Evolutionary conservation across 2,888 invertebrate species (phyloP).

Genomic region (Phengaris arion): DNA sequence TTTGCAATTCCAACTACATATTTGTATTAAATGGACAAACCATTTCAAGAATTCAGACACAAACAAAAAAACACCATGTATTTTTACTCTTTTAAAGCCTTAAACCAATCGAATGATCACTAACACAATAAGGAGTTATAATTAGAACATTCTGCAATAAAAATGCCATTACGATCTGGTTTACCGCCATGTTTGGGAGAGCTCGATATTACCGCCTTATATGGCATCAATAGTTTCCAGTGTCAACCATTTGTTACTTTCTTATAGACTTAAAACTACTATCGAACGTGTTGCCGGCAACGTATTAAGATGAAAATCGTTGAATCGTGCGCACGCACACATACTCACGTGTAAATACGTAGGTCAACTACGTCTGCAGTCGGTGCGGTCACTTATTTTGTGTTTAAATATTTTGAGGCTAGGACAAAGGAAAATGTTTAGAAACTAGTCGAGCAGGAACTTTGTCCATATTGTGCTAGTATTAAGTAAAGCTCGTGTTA

Average conservation of each 20-base stretch:
- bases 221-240: background rate
- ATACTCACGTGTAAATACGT: no score
- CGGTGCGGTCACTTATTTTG: no score
- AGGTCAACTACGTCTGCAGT: no score
- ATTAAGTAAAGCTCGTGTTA: no score
- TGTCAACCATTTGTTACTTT: slow-evolving; percentile 7
- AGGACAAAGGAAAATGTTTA: no score
- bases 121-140: slow-evolving; percentile 25
- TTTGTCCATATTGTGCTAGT: no score
- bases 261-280: background rate
- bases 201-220: slow-evolving; percentile 1
- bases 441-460: no score
- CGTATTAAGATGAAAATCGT: no score
- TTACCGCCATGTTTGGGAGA: background rate
- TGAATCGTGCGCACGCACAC: no score
- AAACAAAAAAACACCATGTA: background rate
- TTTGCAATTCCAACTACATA: background rate
- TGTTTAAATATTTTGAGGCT: no score
- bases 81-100: background rate
- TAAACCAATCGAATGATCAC: slow-evolving; percentile 6
- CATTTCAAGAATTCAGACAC: background rate
- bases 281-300: background rate
- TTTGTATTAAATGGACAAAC: background rate
- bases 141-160: slow-evolving; percentile 24
- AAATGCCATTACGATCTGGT: slow-evolving; percentile 22